These are phyloP conservation scores for Bungarus multicinctus DNA, from an alignment of 2,113 vertebrate genomes.

Conservation along the genomic window DNA sequence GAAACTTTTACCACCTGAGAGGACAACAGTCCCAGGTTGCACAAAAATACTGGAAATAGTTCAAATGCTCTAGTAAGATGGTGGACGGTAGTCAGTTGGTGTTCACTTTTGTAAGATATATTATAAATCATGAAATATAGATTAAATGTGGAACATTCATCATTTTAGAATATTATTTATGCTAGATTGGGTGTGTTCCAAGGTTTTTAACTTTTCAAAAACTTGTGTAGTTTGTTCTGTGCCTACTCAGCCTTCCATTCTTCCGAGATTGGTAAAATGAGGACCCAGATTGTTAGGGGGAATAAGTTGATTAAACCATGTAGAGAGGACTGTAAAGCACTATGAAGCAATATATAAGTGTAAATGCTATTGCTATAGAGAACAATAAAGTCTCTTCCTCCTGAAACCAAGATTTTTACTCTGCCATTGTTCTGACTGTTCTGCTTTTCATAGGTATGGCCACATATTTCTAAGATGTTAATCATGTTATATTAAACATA, in stretches of 20 bases:
- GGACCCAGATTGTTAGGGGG: background rate
- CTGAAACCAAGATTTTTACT: background rate
- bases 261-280: background rate
- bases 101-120: background rate
- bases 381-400: background rate
- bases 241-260: background rate
- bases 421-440: background rate
- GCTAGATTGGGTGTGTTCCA: background rate
- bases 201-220: background rate
- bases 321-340: background rate
- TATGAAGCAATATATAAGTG: background rate
- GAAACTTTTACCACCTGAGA: background rate
- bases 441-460: background rate
- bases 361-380: background rate
- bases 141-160: background rate
- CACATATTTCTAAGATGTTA: background rate
- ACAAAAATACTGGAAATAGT: background rate
- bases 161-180: background rate
- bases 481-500: background rate
- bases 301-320: background rate
- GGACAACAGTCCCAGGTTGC: background rate
- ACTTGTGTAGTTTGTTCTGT: background rate
- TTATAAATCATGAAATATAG: background rate
- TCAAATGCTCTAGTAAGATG: background rate
- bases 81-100: background rate